These are phyloP conservation scores for Blastobasis lacticolella DNA, from an alignment of 2,888 invertebrate species.

Conservation along the genomic window DNA sequence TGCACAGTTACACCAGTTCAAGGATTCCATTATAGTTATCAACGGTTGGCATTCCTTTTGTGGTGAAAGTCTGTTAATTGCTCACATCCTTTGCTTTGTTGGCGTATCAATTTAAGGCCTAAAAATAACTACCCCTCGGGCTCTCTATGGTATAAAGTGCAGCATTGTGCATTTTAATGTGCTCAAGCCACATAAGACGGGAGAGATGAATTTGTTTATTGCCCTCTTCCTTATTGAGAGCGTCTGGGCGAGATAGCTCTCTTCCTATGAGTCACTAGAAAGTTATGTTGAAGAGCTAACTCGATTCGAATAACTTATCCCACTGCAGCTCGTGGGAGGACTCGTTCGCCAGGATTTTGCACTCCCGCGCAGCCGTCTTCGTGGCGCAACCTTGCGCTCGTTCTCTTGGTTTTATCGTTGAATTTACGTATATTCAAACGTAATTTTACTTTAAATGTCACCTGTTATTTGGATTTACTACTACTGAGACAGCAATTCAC, in stretches of 20 bases:
- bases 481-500: too few relatives aligned
- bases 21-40: conserved; percentile 24
- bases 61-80: conserved; percentile 65
- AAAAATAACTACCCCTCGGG: conserved; percentile 47
- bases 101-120: conserved; percentile 65
- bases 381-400: too few relatives aligned
- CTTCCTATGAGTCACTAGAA: conserved; percentile 74
- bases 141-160: conserved; percentile 62
- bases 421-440: too few relatives aligned
- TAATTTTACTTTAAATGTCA: too few relatives aligned
- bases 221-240: conserved; percentile 73
- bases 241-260: conserved; percentile 70
- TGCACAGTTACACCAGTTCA: conserved; percentile 18
- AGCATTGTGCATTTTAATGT: conserved; percentile 72
- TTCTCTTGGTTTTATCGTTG: too few relatives aligned
- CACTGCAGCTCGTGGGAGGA: conserved; percentile 41
- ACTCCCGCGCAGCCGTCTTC: conserved; percentile 9
- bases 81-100: conserved; percentile 68
- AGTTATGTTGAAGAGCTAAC: conserved; percentile 66
- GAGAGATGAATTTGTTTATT: conserved; percentile 74
- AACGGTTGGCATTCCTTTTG: conserved; percentile 32
- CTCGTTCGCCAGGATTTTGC: conserved; percentile 21
- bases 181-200: conserved; percentile 66
- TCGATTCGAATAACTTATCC: conserved; percentile 55
- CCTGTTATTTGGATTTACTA: too few relatives aligned